Evolutionary conservation across 2,888 invertebrate genomes (phyloP), one percentile per base, ranked within the genome.

Genomic region (Chironomus riparius): DNA sequence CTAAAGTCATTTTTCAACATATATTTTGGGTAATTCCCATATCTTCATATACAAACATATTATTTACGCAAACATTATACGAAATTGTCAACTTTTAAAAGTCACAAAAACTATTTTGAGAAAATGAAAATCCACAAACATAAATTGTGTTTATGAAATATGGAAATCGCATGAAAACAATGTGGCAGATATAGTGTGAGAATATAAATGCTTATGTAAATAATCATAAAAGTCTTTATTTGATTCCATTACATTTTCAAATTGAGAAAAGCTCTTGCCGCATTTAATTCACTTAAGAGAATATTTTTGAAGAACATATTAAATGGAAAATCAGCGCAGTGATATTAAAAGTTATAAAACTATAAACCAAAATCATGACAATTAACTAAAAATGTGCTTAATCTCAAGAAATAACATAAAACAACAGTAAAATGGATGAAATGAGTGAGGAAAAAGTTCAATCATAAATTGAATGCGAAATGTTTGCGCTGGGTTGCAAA

Each of bases 401-500:
- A 15, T 56, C n/a, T 38, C 38, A 38, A 38, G 38, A 38, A 38
- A 38, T 38, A 15, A 15, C 5, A 56, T 56, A 56, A 56, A 18
- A 56, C 56, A 56, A 56, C 4, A 56, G 56, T 18, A 56, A 38
- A 56, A 56, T 15, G 18, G 56, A 56, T 18, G 56, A 4, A 38
- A 38, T 38, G 38, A 38, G 38, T 38, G 38, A 38, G 38, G 38
- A 56, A 56, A 56, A 56, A 65, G 65, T 65, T 65, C 65, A 65
- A 65, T 65, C 65, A 65, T 65, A 65, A 65, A 65, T 65, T 65
- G 65, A 65, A 65, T 65, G 65, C 65, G 24, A 65, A 65, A 21
- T 65, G 24, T 65, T 65, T 65, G 65, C 21, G 22, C 65, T 65
- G 38, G n/a, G 38, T 38, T 24, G 24, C 65, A 65, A 65, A 65